Evolutionary conservation across 2,113 vertebrate species (phyloP).

Genomic region (Zosterops hypoxanthus): DNA sequence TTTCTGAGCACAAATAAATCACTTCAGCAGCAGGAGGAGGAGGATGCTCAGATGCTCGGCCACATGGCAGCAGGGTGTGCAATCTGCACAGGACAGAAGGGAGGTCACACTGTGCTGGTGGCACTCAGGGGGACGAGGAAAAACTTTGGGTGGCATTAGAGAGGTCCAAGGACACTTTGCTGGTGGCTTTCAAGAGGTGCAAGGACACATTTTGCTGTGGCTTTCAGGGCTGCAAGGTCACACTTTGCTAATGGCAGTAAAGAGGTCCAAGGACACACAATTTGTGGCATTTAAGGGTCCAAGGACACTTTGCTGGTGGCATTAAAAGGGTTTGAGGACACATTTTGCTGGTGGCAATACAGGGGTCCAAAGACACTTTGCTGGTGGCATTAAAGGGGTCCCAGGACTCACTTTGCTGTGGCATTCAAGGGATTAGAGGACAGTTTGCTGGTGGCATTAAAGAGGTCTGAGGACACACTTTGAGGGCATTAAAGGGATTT

Average conservation of each 20-base stretch:
- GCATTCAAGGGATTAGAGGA: no score
- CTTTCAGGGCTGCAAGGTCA: not conserved
- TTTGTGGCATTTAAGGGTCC: not conserved
- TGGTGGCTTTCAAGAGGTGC: no score
- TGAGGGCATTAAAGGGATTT: accelerated
- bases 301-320: not conserved
- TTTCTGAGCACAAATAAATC: not conserved
- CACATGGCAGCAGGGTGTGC: not conserved
- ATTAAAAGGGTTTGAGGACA: not conserved
- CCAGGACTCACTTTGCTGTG: not conserved
- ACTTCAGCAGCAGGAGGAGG: not conserved
- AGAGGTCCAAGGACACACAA: accelerated
- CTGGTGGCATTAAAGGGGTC: not conserved
- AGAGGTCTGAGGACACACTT: accelerated
- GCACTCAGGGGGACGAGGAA: not conserved
- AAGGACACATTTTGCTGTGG: not conserved
- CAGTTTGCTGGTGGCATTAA: not conserved
- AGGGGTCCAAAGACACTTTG: not conserved
- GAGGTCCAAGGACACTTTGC: accelerated
- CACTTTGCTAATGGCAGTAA: not conserved
- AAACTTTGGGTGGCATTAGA: not conserved
- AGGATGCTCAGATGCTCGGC: not conserved
- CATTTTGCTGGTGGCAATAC: not conserved
- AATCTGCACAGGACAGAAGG: not conserved
- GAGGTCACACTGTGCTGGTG: not conserved